phyloP scores from a whole-genome alignment of 2,888 invertebrate genomes.

The Crocallis elinguaria region DNA sequence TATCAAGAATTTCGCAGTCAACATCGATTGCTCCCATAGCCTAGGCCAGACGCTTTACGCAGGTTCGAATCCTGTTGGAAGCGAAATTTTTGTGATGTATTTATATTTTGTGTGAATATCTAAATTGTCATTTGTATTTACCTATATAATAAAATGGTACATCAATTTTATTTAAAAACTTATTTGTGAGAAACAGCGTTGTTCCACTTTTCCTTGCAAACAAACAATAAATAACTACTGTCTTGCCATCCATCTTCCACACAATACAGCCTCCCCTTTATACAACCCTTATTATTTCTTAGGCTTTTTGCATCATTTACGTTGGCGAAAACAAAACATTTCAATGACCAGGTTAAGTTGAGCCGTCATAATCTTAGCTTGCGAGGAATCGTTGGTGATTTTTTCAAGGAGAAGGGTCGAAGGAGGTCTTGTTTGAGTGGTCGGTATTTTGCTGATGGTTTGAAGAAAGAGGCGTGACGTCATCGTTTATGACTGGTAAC shows the following conservation, averaged over 20 bases:
- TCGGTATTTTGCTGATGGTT: constrained; percentile 45
- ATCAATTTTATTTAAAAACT: no score
- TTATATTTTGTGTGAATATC: no score
- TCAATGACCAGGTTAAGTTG: constrained; percentile 45
- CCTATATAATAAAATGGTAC: no score
- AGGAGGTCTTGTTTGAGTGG: constrained; percentile 39
- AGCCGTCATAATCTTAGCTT: constrained; percentile 39
- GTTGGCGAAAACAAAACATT: constrained; percentile 46
- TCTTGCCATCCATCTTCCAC: constrained; percentile 46
- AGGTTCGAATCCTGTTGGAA: no score
- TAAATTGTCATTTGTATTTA: no score
- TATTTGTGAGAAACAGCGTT: no score
- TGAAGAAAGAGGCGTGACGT: constrained; percentile 40
- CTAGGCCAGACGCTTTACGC: no score
- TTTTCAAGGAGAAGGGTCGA: constrained; percentile 29
- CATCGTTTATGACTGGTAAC: constrained; percentile 32
- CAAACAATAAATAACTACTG: constrained; percentile 40
- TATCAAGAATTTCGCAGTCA: no score
- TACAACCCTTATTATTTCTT: constrained; percentile 52
- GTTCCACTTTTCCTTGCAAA: constrained; percentile 23
- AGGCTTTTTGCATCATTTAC: constrained; percentile 58
- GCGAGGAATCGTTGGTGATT: constrained; percentile 8
- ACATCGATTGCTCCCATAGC: no score
- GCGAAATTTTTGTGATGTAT: no score
- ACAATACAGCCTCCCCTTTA: constrained; percentile 42